These are phyloP conservation scores for Artibeus lituratus DNA, from an alignment of 2,797 vertebrate genomes.

Conservation along the genomic window DNA sequence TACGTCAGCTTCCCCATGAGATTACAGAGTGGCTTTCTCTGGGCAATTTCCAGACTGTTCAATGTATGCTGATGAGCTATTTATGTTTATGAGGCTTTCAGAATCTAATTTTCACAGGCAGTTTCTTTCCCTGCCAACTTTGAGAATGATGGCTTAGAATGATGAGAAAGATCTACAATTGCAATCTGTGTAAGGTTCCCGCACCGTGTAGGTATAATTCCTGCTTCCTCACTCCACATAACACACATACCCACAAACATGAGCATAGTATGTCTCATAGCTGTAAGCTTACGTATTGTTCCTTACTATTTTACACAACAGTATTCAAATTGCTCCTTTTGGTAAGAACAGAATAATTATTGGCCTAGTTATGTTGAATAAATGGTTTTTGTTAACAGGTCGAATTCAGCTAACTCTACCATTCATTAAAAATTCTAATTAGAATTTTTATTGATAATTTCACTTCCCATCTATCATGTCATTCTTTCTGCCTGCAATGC, in stretches of 20 bases:
- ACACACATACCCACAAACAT: accelerated
- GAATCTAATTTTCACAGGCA: slow-evolving; percentile 58
- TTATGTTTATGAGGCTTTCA: slow-evolving; percentile 46
- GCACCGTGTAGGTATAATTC: neutral
- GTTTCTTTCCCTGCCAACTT: slow-evolving; percentile 50
- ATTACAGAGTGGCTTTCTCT: slow-evolving; percentile 46
- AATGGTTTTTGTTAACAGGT: slow-evolving; percentile 46
- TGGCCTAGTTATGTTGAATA: slow-evolving; percentile 13
- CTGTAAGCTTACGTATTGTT: neutral
- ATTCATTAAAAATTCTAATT: slow-evolving; percentile 61
- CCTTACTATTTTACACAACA: neutral
- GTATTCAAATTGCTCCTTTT: neutral
- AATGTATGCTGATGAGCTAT: slow-evolving; percentile 54
- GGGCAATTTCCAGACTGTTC: slow-evolving; percentile 54
- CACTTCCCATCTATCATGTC: slow-evolving; percentile 34
- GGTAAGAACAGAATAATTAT: neutral
- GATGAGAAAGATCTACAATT: neutral
- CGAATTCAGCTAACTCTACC: slow-evolving; percentile 10
- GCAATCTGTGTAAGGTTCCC: neutral
- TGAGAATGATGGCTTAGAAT: slow-evolving; percentile 20
- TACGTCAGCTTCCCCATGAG: neutral
- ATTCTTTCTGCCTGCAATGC: neutral
- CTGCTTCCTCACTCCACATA: neutral
- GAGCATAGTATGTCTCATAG: neutral
- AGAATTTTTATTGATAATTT: slow-evolving; percentile 51